Evolutionary conservation across 2,888 invertebrate species (phyloP).

Genomic region (Crossocerus cetratus): DNA sequence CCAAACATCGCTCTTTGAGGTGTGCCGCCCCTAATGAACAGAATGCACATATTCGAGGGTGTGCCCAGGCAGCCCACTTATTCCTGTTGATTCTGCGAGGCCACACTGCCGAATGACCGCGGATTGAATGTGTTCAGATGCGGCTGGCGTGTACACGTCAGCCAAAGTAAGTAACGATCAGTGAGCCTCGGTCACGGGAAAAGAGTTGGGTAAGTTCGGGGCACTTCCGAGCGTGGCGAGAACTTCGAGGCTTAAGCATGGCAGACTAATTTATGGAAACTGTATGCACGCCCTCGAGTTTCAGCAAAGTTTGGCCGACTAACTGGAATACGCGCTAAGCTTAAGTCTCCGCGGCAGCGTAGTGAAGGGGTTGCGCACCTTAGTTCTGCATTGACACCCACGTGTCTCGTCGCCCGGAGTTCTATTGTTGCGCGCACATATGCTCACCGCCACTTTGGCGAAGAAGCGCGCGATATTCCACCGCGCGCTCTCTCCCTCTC

Average conservation of each 20-base stretch:
- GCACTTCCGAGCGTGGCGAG: conserved; percentile 13
- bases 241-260: conserved; percentile 31
- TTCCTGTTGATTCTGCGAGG: background rate
- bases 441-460: background rate
- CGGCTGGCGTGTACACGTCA: too few relatives aligned
- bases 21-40: conserved; percentile 48
- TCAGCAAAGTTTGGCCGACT: conserved; percentile 42
- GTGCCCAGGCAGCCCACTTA: background rate
- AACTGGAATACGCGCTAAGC: conserved; percentile 36
- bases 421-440: conserved; percentile 17
- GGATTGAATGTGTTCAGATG: background rate
- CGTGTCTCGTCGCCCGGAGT: conserved; percentile 36
- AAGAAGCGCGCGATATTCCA: background rate
- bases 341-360: conserved; percentile 32
- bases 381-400: conserved; percentile 32
- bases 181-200: background rate
- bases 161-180: conserved; percentile 8
- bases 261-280: conserved; percentile 52
- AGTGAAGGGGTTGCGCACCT: conserved; percentile 47
- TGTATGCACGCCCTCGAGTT: conserved; percentile 38
- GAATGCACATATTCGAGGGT: background rate
- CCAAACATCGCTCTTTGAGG: conserved; percentile 92
- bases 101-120: background rate
- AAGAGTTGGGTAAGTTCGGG: conserved; percentile 3
- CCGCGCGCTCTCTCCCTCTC: background rate